Percentiles rank a stretch among this genome's conserved stretches.
Conservation (phyloP, 30 jellyfish, hydroid and myxozoan genomes). For the Cassiopea xamachana region DNA sequence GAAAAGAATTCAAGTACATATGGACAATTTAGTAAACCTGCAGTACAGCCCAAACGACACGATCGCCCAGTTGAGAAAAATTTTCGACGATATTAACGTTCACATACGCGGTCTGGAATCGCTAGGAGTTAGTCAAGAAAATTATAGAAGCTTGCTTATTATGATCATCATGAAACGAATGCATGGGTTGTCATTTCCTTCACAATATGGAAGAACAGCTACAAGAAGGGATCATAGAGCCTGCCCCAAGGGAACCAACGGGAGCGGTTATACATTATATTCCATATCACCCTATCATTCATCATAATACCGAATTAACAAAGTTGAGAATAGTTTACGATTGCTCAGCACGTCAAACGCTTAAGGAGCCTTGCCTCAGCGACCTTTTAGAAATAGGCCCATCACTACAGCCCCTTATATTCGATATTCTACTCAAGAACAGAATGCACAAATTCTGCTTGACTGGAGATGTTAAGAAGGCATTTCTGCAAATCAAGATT, state of each 20-base stretch:
- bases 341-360: slow-evolving; percentile 64
- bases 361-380: slow-evolving; percentile 73
- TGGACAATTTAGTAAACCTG: no score
- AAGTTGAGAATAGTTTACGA: slow-evolving; percentile 68
- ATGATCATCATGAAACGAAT: no score
- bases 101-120: no score
- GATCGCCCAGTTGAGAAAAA: no score
- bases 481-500: slow-evolving; percentile 75
- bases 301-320: slow-evolving; percentile 69
- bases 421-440: slow-evolving; percentile 73
- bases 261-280: slow-evolving; percentile 66
- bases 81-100: no score
- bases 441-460: slow-evolving; percentile 66
- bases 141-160: no score
- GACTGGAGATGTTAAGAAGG: slow-evolving; percentile 83
- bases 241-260: slow-evolving; percentile 62
- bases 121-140: no score
- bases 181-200: no score
- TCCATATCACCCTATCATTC: slow-evolving; percentile 82
- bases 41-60: no score
- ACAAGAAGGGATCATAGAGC: slow-evolving; percentile 77
- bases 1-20: no score
- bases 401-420: slow-evolving; percentile 70
- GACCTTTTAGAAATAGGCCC: slow-evolving; percentile 89
- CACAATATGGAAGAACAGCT: slow-evolving; percentile 51